A percentile compares a stretch with the other conserved stretches of the same genome.
Evolutionary conservation across 2,797 vertebrate species (phyloP).

Genomic region (Chromobotia macracanthus): DNA sequence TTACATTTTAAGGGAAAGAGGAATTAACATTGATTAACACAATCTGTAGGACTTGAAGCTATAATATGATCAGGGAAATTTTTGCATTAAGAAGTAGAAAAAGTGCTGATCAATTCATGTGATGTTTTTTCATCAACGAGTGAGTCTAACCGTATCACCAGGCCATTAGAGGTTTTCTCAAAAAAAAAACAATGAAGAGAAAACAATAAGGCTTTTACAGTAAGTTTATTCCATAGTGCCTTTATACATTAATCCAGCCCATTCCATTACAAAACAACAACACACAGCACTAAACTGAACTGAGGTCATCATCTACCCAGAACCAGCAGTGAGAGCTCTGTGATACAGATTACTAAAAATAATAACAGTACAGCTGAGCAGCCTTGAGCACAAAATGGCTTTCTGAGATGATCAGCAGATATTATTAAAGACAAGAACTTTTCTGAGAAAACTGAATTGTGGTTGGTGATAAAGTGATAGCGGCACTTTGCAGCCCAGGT

Average conservation of each 20-base stretch:
- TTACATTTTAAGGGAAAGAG: no score
- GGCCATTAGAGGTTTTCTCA: not conserved
- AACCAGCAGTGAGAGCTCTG: not conserved
- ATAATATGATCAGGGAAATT: not conserved
- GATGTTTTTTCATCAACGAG: not conserved
- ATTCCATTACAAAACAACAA: conserved; percentile 21
- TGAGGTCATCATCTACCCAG: not conserved
- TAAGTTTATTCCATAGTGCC: not conserved
- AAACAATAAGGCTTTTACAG: not conserved
- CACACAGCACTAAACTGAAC: not conserved
- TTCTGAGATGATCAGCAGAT: conserved; percentile 7
- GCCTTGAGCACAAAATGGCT: conserved; percentile 9
- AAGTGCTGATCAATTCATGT: not conserved
- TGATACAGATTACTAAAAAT: not conserved
- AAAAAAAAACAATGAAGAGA: not conserved
- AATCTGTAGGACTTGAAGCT: not conserved
- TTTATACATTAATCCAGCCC: not conserved
- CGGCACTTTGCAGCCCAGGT: conserved; percentile 11
- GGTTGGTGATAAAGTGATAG: conserved; percentile 2
- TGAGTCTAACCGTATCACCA: not conserved
- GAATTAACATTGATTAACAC: no score
- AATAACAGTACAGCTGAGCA: conserved; percentile 6
- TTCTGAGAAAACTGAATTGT: not conserved
- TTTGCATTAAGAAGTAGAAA: not conserved
- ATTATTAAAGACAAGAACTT: not conserved